phyloP scores from a whole-genome alignment of 2,113 vertebrate species.

The Taxidea taxus region DNA sequence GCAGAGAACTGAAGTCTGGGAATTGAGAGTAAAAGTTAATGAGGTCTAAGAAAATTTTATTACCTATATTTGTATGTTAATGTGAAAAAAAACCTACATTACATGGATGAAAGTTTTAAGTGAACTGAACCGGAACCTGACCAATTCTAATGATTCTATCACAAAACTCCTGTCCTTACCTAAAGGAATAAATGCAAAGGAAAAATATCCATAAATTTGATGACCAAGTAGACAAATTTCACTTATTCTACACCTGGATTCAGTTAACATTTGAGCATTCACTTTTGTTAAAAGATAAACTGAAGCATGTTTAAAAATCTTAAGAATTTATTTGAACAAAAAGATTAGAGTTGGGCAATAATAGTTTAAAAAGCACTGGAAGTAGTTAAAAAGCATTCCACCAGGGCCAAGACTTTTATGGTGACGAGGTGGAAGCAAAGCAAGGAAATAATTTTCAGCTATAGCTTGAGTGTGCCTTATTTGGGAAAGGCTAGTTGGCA shows the following conservation, averaged over 20 bases:
- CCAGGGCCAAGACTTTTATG: background rate
- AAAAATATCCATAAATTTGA: background rate
- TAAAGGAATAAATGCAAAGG: conserved; percentile 21
- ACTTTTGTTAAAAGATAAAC: background rate
- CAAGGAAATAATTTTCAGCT: background rate
- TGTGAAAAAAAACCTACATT: background rate
- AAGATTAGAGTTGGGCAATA: background rate
- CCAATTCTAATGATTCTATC: conserved; percentile 21
- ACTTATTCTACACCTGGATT: background rate
- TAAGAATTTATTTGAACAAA: background rate
- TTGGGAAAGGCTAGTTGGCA: background rate
- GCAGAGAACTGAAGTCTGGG: fast-evolving
- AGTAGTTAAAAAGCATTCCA: background rate
- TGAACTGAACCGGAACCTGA: background rate
- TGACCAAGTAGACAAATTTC: background rate
- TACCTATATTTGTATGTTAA: conserved; percentile 18
- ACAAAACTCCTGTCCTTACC: background rate
- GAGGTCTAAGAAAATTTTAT: conserved; percentile 37
- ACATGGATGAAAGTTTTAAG: conserved; percentile 19
- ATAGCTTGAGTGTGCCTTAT: background rate
- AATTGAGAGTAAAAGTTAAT: conserved; percentile 1
- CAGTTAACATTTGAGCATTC: background rate
- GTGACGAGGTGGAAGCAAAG: background rate
- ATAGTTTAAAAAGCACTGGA: background rate
- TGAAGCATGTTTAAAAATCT: background rate